Evolutionary conservation across 2,113 vertebrate species (phyloP).

Genomic region (Rhipidura dahli): DNA sequence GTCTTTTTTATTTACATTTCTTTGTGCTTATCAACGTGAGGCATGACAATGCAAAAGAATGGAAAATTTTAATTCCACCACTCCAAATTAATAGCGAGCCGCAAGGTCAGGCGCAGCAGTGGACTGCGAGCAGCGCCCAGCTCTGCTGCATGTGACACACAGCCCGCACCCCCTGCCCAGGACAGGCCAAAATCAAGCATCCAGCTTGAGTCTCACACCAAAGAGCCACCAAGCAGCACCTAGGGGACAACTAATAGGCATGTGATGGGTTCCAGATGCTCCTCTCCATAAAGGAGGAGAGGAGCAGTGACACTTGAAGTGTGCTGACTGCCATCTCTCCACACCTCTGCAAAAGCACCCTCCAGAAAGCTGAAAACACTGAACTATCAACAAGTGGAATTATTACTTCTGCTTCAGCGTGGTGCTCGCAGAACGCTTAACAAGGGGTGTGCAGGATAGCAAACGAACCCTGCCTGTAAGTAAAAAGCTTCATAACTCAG

Average conservation of each 20-base stretch:
- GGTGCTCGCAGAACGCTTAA: not conserved
- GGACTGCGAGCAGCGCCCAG: not conserved
- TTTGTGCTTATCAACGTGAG: constrained; percentile 74
- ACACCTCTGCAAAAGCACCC: not conserved
- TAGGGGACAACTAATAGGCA: not conserved
- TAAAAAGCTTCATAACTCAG: constrained; percentile 12
- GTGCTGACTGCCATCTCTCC: not conserved
- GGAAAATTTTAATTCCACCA: constrained; percentile 72
- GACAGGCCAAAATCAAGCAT: not conserved
- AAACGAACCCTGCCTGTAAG: not conserved
- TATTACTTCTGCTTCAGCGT: not conserved
- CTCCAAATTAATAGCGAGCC: constrained; percentile 52
- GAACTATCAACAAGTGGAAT: not conserved
- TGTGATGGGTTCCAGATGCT: not conserved
- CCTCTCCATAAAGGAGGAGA: not conserved
- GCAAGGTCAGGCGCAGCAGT: constrained; percentile 51
- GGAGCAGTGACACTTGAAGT: not conserved
- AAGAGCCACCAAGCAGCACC: not conserved
- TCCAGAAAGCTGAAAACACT: not conserved
- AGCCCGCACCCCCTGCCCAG: not conserved
- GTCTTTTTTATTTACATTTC: constrained; percentile 84
- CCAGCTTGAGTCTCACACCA: not conserved
- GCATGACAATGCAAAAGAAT: constrained; percentile 80
- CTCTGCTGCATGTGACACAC: fast-evolving
- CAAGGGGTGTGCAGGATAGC: not conserved